Base-by-base conservation (phyloP, 2,888 invertebrate genomes). In the Campaea margaritaria region DNA sequence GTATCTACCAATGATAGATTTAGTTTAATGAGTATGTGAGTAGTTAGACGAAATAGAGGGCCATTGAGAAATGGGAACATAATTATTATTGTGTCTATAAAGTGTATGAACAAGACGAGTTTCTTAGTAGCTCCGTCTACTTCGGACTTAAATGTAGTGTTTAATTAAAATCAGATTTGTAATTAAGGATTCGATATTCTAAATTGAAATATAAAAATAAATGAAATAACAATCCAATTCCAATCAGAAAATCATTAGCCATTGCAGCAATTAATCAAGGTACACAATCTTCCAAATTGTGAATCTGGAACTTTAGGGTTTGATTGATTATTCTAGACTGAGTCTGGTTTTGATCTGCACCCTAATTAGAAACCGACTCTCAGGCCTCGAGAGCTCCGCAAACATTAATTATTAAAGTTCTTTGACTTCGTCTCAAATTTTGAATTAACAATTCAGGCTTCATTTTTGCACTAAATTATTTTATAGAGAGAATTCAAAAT, bases 321-420 rank as follows among this genome's bases (percentile, higher is more conserved):
- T 64, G 65, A 67, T 68, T 67, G 62, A 67, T 68, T 67, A 65
- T 62, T 56, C 52, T 55, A 64, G 58, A 62, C 39, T 60, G 46
- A 50, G 62, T 45, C 51, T 62, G 62, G 45, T 52, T 58, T 41
- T 58, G 56, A 57, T 66, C 42, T 55, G 52, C 60, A 61, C 65
- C 61, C 55, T 64, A 63, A 64, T 64, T 66, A 62, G 49, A 53
- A 60, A 51, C 60, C 46, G 31, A 47, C 47, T 45, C 15, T 36
- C 2, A 28, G 47, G 34, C 52, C 49, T 57, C 48, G 47, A 60
- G 46, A 15, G 46, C 41, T 63, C 38, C 15, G 48, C 56, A 44
- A 56, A 55, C 55, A 62, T 62, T 52, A 51, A 63, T 61, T 58
- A 63, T 50, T 49, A 10, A 63, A 58, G 54, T 64, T 59, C 51